A percentile compares a stretch with the other conserved stretches of the same genome.
Conservation (phyloP, 2,113 vertebrate genomes). For the Pionites leucogaster region DNA sequence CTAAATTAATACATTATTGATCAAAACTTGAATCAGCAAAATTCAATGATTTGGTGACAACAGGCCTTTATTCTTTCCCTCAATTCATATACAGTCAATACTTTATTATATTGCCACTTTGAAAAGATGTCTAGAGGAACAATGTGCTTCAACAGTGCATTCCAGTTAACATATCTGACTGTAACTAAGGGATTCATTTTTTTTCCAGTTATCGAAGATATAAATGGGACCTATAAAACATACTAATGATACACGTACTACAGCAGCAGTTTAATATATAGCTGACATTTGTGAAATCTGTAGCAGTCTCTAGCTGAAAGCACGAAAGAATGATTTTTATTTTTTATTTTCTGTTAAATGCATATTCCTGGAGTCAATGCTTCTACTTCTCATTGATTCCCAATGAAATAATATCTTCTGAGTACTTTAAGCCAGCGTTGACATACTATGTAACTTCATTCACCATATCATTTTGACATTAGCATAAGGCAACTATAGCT, state of each 20-base stretch:
- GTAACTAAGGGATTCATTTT: not conserved
- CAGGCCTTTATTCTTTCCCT: constrained; percentile 4
- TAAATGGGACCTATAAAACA: not conserved
- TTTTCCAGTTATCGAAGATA: not conserved
- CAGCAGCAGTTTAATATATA: not conserved
- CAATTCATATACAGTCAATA: constrained; percentile 36
- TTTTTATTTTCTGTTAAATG: not conserved
- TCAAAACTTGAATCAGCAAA: constrained; percentile 19
- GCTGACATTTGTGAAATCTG: not conserved
- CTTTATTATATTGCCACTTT: constrained; percentile 6
- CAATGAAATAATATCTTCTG: not conserved
- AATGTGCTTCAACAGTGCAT: not conserved
- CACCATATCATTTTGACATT: not conserved
- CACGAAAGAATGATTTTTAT: not conserved
- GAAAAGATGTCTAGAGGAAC: constrained; percentile 2
- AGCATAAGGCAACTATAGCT: not conserved
- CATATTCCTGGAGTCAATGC: not conserved
- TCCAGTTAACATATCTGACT: not conserved
- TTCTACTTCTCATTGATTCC: not conserved
- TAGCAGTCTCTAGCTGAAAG: not conserved
- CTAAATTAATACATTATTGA: constrained; percentile 48
- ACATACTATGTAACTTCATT: not conserved
- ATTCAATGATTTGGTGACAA: constrained; percentile 36
- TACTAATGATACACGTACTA: not conserved
- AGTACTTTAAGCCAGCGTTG: not conserved